Evolutionary conservation across 64 coral and sea anemone genomes (phyloP).

Genomic region (Porites lutea): DNA sequence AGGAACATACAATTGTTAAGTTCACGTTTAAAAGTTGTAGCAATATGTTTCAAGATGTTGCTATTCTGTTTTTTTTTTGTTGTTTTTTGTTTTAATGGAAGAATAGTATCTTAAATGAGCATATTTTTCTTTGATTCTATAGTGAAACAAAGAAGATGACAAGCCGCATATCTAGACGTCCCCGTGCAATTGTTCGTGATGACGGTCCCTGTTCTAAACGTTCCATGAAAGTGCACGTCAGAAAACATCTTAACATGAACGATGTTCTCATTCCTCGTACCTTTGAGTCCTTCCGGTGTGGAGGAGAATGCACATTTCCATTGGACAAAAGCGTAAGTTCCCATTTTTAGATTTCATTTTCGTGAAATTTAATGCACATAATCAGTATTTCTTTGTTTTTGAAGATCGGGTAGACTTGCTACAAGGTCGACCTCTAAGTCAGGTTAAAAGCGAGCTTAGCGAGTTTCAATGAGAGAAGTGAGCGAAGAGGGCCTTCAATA

Average conservation of each 20-base stretch:
- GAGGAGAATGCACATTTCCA: constrained; percentile 29
- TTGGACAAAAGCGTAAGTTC: constrained; percentile 1
- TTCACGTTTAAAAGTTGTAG: no score
- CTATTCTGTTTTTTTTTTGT: no score
- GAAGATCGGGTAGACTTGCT: no score
- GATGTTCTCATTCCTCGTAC: neutral
- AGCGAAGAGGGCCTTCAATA: no score
- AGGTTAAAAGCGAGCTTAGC: no score
- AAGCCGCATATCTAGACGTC: neutral
- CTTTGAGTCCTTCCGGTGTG: constrained; percentile 34
- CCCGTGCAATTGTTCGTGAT: constrained; percentile 5
- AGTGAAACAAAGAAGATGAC: neutral
- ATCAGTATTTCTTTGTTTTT: neutral
- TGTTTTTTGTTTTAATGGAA: neutral
- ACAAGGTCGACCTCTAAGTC: no score
- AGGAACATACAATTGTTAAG: no score
- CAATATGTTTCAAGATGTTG: no score
- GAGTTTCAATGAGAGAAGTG: no score
- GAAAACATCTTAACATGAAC: neutral
- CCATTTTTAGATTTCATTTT: neutral
- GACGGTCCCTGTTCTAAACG: constrained; percentile 17
- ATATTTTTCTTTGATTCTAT: neutral
- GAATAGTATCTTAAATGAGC: neutral
- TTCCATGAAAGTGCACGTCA: constrained; percentile 7
- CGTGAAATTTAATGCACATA: neutral